phyloP scores from a whole-genome alignment of 2,113 vertebrate species.

The Larimichthys polyactis region DNA sequence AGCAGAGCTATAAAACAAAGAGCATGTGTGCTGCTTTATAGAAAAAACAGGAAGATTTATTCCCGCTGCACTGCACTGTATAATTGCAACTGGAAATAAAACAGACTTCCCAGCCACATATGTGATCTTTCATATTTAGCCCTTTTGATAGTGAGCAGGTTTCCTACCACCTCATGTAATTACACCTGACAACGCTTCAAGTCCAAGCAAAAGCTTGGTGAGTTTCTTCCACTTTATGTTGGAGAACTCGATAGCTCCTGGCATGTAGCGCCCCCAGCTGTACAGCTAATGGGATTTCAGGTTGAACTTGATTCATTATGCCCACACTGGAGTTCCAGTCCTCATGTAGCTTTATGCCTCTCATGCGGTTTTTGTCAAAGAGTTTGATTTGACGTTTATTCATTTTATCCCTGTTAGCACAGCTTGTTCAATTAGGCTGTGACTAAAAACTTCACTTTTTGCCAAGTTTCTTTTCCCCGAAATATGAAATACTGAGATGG shows the following conservation, averaged over 20 bases:
- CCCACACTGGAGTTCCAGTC: conserved; percentile 16
- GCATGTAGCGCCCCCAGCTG: conserved; percentile 78
- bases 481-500: conserved; percentile 38
- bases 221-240: not conserved
- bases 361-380: conserved; percentile 32
- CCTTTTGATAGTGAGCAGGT: conserved; percentile 47
- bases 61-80: conserved; percentile 13
- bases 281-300: conserved; percentile 55
- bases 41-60: conserved; percentile 10
- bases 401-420: conserved; percentile 42
- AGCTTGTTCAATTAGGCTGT: conserved; percentile 53
- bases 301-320: conserved; percentile 32
- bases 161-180: conserved; percentile 42
- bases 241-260: conserved; percentile 32
- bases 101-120: conserved; percentile 36
- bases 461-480: conserved; percentile 22
- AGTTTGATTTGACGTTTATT: conserved; percentile 51
- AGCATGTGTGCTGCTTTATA: not conserved
- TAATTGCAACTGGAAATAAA: conserved; percentile 27
- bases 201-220: conserved; percentile 24
- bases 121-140: conserved; percentile 35
- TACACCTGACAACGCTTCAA: conserved; percentile 27
- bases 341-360: conserved; percentile 25
- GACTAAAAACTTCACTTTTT: conserved; percentile 47
- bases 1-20: conserved; percentile 23